Evolutionary conservation across 2,113 vertebrate species (phyloP), one percentile per base, ranked within the genome.

Genomic region (Malurus alboscapulatus): DNA sequence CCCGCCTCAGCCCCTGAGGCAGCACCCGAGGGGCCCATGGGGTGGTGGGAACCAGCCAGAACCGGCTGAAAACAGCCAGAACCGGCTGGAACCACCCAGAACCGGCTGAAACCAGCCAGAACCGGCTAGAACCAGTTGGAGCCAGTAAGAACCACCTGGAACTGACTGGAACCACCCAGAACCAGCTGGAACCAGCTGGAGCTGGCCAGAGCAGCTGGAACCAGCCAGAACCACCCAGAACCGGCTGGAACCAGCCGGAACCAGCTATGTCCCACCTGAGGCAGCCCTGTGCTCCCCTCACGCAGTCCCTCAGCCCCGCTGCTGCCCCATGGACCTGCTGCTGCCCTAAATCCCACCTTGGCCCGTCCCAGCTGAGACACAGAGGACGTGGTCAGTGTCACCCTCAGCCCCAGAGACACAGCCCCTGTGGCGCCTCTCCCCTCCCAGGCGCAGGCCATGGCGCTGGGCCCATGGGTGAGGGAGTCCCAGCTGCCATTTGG

Each of bases 121-220:
- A 29, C 44, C 5, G 5, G 21, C n/a, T 6, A 9, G 55, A 57
- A n/a, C 55, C 12, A 1, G 36, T 10, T 36, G 0, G 55, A 62
- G 32, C 58, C 3, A 0, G 36, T 14, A 2, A 1, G 59, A 51
- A 57, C 63, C 17, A 3, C 42, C 22, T 7, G 3, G 45, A 45
- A 45, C 38, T 10, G 38, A 10, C 38, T 38, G 38, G 38, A 38
- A 38, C 10, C 38, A n/a, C 29, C 29, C 2, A 0, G 45, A 59
- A 42, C 29, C 1, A 0, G 34, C 29, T 2, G 0, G 45, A 59
- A 42, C 29, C 1, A 0, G 17, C 25, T 0, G 2, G 34, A 34
- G 34, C 34, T 34, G 34, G 34, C 34, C 34, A 34, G 34, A 34
- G 34, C 34, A 34, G 34, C 34, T 34, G 34, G 36, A 36, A 36